These are phyloP conservation scores for Calycopis cecrops DNA, from an alignment of 1,140 invertebrate species.

Conservation along the genomic window DNA sequence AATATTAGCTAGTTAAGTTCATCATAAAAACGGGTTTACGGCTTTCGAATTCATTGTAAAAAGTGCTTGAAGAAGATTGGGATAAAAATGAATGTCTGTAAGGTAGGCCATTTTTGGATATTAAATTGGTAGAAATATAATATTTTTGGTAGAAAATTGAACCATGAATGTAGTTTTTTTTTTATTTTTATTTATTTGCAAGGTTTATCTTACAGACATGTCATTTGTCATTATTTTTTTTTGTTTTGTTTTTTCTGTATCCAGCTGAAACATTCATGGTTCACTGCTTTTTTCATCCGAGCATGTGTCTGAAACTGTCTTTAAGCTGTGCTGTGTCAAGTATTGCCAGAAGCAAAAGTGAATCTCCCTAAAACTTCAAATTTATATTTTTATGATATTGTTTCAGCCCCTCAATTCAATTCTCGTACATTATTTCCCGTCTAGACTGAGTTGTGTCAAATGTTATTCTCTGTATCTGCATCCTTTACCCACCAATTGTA, in stretches of 20 bases:
- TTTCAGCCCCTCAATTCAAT: too few relatives aligned
- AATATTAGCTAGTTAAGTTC: too few relatives aligned
- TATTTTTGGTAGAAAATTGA: slow-evolving; percentile 40
- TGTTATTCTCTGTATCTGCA: too few relatives aligned
- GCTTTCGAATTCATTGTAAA: background rate
- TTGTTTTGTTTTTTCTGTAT: slow-evolving; percentile 15
- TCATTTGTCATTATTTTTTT: slow-evolving; percentile 45
- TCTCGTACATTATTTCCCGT: background rate
- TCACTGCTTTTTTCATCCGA: slow-evolving; percentile 31
- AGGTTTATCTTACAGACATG: slow-evolving; percentile 68
- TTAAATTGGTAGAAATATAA: slow-evolving; percentile 34
- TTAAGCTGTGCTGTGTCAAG: background rate
- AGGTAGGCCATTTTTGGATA: slow-evolving; percentile 66
- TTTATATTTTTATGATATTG: too few relatives aligned
- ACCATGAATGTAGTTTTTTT: slow-evolving; percentile 60
- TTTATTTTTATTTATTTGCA: slow-evolving; percentile 31
- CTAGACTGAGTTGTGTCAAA: too few relatives aligned
- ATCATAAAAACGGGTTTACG: too few relatives aligned
- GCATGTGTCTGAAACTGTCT: background rate
- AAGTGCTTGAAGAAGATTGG: slow-evolving; percentile 46
- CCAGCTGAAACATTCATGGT: slow-evolving; percentile 57
- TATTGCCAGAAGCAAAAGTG: background rate
- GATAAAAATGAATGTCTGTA: slow-evolving; percentile 65
- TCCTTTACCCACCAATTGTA: too few relatives aligned
- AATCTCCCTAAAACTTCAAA: background rate